A percentile compares a stretch with the other conserved stretches of the same genome.
Conservation (phyloP, 2,888 invertebrate genomes). For the Scaptomyza caliginosa region DNA sequence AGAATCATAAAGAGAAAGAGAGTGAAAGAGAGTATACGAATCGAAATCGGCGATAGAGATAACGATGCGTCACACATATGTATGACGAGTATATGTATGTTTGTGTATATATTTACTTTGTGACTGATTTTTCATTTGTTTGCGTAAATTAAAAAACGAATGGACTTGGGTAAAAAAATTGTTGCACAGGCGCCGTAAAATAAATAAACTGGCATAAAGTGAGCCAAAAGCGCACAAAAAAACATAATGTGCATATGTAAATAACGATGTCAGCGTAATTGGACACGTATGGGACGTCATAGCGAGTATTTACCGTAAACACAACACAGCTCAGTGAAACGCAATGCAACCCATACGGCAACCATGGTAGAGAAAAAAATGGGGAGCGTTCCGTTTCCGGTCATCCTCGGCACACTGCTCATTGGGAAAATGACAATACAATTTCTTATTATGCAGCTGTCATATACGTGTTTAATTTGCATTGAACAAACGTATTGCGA, state of each 20-base stretch:
- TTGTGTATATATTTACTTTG: slow-evolving; percentile 15
- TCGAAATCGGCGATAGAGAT: slow-evolving; percentile 43
- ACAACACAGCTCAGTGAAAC: background rate
- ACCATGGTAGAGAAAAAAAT: background rate
- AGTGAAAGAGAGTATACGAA: slow-evolving; percentile 19
- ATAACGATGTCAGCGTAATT: slow-evolving; percentile 79
- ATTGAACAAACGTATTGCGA: slow-evolving; percentile 48
- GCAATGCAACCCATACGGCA: background rate
- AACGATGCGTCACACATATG: slow-evolving; percentile 2
- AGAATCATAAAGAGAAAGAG: slow-evolving; percentile 29
- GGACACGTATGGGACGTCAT: slow-evolving; percentile 58
- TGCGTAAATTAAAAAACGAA: slow-evolving; percentile 60
- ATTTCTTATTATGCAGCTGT: slow-evolving; percentile 72
- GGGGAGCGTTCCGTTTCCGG: slow-evolving; percentile 1
- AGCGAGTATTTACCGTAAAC: slow-evolving; percentile 66
- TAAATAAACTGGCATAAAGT: slow-evolving; percentile 71
- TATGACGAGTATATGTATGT: background rate
- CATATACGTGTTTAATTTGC: slow-evolving; percentile 69
- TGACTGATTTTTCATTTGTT: slow-evolving; percentile 73
- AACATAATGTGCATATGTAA: slow-evolving; percentile 75
- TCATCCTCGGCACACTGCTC: background rate
- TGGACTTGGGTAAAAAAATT: slow-evolving; percentile 30
- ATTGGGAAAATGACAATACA: slow-evolving; percentile 60
- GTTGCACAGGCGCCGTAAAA: slow-evolving; percentile 45
- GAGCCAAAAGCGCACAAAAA: slow-evolving; percentile 45